Evolutionary conservation across 2,113 vertebrate genomes (phyloP).

Genomic region (Pachypanchax playfairii): DNA sequence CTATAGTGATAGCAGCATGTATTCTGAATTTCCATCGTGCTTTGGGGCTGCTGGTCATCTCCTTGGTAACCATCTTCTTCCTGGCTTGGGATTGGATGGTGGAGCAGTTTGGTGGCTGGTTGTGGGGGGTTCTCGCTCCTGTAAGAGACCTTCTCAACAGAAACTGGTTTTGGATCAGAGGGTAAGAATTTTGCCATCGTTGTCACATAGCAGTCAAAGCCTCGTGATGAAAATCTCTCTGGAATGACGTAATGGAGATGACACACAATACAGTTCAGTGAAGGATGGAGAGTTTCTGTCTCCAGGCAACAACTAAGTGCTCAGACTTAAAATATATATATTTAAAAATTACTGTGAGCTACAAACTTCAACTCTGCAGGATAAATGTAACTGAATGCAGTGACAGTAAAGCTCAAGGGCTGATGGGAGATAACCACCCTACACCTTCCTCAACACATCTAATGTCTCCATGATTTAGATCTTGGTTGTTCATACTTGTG

Average conservation of each 20-base stretch:
- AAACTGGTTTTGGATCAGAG: constrained; percentile 84
- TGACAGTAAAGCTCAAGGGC: no score
- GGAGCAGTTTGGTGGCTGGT: constrained; percentile 75
- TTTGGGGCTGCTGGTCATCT: constrained; percentile 82
- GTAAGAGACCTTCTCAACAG: constrained; percentile 58
- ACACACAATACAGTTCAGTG: constrained; percentile 4
- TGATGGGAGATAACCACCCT: no score
- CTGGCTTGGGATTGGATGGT: constrained; percentile 84
- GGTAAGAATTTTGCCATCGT: constrained; percentile 73
- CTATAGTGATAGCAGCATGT: constrained; percentile 82
- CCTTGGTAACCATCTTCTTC: constrained; percentile 79
- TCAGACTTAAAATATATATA: no score
- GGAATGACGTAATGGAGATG: neutral
- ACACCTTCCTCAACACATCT: no score
- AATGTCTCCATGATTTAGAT: no score
- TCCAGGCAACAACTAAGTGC: constrained; percentile 27
- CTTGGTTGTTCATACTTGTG: no score
- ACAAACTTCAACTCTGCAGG: neutral
- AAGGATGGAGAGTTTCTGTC: constrained; percentile 10
- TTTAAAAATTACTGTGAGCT: constrained; percentile 1
- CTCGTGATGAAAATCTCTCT: neutral
- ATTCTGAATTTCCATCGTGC: constrained; percentile 83
- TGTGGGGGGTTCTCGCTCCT: constrained; percentile 68
- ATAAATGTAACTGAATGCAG: no score
- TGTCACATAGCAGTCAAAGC: neutral